Percentiles rank a stretch among this genome's conserved stretches.
Evolutionary conservation across 2,113 vertebrate species (phyloP).

Genomic region (Salvelinus namaycush): DNA sequence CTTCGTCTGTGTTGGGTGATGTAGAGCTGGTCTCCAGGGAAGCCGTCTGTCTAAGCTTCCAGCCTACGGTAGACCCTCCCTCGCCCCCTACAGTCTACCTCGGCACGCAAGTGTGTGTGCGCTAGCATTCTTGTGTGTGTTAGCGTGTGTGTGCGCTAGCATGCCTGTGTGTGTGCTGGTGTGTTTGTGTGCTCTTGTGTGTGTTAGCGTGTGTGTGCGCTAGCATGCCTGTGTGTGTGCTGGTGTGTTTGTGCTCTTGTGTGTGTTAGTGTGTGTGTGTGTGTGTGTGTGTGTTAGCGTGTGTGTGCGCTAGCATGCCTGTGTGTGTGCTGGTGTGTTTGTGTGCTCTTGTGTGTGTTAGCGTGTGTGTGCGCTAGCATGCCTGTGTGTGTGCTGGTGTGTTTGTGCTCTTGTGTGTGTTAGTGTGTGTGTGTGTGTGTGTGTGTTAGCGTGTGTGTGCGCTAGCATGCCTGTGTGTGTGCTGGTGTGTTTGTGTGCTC

Average conservation of each 20-base stretch:
- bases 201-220: not conserved
- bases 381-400: too few relatives aligned
- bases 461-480: not conserved
- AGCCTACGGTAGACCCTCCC: not conserved
- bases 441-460: too few relatives aligned
- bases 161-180: not conserved
- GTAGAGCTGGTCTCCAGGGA: constrained; percentile 21
- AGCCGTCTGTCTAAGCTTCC: constrained; percentile 33
- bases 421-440: too few relatives aligned
- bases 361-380: too few relatives aligned
- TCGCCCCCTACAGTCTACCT: not conserved
- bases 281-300: not conserved
- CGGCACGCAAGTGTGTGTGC: not conserved
- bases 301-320: not conserved
- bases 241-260: not conserved
- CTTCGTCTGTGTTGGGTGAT: not conserved
- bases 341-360: not conserved
- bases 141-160: not conserved
- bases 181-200: not conserved
- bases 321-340: not conserved
- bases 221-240: not conserved
- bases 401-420: too few relatives aligned
- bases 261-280: too few relatives aligned
- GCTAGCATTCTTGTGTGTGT: not conserved
- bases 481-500: not conserved